A percentile compares a stretch with the other conserved stretches of the same genome.
phyloP scores from a whole-genome alignment of 2,113 vertebrate genomes.

The Crotalus viridis region DNA sequence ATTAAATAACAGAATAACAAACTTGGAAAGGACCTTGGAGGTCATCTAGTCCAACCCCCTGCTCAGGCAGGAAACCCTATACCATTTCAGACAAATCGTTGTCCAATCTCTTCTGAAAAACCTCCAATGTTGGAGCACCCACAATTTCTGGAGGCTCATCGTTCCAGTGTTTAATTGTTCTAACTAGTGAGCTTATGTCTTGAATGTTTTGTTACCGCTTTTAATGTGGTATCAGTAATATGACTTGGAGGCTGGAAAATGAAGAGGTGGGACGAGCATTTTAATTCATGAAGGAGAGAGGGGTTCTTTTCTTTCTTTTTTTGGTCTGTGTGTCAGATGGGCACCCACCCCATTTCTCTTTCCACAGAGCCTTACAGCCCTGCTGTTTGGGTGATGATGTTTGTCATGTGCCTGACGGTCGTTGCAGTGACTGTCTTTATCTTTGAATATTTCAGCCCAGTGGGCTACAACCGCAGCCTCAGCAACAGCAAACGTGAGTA shows the following conservation, averaged over 20 bases:
- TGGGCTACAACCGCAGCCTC: constrained; percentile 82
- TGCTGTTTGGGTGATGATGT: constrained; percentile 97
- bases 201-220: background rate
- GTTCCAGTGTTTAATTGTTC: background rate
- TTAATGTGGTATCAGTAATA: background rate
- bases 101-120: background rate
- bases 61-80: background rate
- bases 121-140: background rate
- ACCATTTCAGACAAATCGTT: background rate
- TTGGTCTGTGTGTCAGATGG: too few relatives aligned
- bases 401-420: constrained; percentile 95
- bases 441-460: constrained; percentile 89
- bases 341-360: background rate
- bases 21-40: background rate
- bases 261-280: background rate
- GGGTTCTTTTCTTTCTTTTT: background rate
- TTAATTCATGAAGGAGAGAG: background rate
- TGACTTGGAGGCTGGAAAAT: background rate
- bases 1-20: background rate
- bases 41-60: background rate
- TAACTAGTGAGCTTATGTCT: background rate
- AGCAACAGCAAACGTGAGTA: constrained; percentile 87
- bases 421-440: constrained; percentile 94
- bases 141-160: background rate
- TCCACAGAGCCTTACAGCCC: constrained; percentile 89